Evolutionary conservation across 2,113 vertebrate species (phyloP).

Genomic region (Polypterus bichir): DNA sequence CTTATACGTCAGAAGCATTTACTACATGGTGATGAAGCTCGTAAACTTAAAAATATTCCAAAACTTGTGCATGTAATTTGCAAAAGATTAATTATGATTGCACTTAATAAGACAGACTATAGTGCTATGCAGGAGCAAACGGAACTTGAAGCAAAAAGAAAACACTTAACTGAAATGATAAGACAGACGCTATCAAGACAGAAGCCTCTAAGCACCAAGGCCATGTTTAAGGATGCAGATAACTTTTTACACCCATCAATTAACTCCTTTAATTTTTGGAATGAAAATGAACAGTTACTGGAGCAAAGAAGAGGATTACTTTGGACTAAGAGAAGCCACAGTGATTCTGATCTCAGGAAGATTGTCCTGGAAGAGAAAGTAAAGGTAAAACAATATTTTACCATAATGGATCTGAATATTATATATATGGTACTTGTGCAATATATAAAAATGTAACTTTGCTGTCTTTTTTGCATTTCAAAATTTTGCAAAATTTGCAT

Average conservation of each 20-base stretch:
- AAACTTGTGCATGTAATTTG: conserved; percentile 60
- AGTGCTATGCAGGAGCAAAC: conserved; percentile 40
- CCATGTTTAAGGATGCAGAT: conserved; percentile 26
- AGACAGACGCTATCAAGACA: conserved; percentile 41
- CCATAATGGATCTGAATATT: too few relatives aligned
- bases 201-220: conserved; percentile 12
- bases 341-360: conserved; percentile 54
- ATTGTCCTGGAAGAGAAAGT: conserved; percentile 28
- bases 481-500: too few relatives aligned
- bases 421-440: too few relatives aligned
- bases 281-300: conserved; percentile 40
- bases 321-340: conserved; percentile 51
- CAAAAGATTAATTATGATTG: conserved; percentile 40
- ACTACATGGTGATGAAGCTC: conserved; percentile 58
- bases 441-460: too few relatives aligned
- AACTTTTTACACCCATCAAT: conserved; percentile 9
- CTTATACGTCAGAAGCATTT: conserved; percentile 47
- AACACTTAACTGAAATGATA: conserved; percentile 33
- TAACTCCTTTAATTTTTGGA: conserved; percentile 39
- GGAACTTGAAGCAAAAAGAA: conserved; percentile 36
- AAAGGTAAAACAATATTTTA: conserved; percentile 9
- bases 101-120: conserved; percentile 34
- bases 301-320: conserved; percentile 44
- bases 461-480: too few relatives aligned
- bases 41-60: conserved; percentile 45